Evolutionary conservation across 2,797 vertebrate species (phyloP).

Genomic region (Macropus fuliginosus): DNA sequence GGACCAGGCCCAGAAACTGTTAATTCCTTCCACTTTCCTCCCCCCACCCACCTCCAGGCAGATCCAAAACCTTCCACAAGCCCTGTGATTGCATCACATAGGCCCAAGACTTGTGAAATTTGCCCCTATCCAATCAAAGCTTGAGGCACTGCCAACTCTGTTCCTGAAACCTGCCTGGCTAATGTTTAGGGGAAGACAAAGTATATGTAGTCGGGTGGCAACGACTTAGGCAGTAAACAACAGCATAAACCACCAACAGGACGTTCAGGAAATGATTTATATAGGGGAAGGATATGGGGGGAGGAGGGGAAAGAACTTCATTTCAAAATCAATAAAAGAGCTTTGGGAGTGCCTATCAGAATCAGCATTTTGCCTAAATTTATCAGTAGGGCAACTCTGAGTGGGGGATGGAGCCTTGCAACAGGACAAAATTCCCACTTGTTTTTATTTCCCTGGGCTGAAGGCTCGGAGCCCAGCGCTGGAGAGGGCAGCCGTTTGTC

Average conservation of each 20-base stretch:
- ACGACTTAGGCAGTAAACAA: slow-evolving; percentile 51
- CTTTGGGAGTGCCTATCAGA: fast-evolving
- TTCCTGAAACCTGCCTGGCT: slow-evolving; percentile 67
- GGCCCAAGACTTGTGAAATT: background rate
- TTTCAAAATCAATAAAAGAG: background rate
- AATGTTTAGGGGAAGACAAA: slow-evolving; percentile 67
- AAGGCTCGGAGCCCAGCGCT: background rate
- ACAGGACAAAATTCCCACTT: slow-evolving; percentile 5
- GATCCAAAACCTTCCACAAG: background rate
- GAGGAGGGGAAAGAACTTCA: background rate
- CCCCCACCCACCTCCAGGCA: background rate
- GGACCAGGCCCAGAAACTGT: background rate
- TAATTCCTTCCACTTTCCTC: background rate
- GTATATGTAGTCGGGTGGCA: slow-evolving; percentile 33
- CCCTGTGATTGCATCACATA: background rate
- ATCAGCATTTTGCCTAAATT: fast-evolving
- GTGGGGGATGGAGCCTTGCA: background rate
- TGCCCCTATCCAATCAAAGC: slow-evolving; percentile 36
- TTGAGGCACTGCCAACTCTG: slow-evolving; percentile 67
- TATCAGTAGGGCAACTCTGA: background rate
- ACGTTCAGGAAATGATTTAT: slow-evolving; percentile 51
- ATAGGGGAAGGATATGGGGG: background rate
- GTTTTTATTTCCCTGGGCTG: background rate
- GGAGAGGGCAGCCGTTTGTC: background rate
- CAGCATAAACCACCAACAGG: slow-evolving; percentile 1